phyloP scores from a whole-genome alignment of 2,113 vertebrate genomes.

The Gymnarchus niloticus region DNA sequence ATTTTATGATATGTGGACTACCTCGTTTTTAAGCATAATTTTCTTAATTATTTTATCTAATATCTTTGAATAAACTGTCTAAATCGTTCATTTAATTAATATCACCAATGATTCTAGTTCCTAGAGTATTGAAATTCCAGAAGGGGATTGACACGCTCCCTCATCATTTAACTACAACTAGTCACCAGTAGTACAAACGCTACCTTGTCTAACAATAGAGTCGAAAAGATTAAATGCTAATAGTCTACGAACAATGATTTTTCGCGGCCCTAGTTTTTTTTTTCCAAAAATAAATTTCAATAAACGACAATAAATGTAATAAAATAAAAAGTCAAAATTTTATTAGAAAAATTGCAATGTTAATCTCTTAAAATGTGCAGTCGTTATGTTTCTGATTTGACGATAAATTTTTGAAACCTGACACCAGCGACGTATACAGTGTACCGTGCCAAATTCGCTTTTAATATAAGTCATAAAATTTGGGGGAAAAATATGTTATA shows the following conservation, averaged over 20 bases:
- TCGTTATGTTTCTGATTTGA: not conserved
- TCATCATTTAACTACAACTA: not conserved
- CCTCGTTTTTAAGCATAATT: too few relatives aligned
- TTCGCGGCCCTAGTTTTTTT: not conserved
- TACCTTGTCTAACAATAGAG: not conserved
- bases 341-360: not conserved
- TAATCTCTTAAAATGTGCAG: not conserved
- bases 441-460: not conserved
- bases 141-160: not conserved
- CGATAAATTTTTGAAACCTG: not conserved
- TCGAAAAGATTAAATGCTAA: not conserved
- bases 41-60: too few relatives aligned
- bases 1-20: not conserved
- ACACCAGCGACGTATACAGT: not conserved
- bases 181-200: not conserved
- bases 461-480: not conserved
- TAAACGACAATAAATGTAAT: not conserved
- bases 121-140: not conserved
- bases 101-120: not conserved
- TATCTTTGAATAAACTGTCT: too few relatives aligned
- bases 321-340: not conserved
- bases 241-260: not conserved
- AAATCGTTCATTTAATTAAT: too few relatives aligned
- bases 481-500: not conserved
- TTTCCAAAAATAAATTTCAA: not conserved